Evolutionary conservation across 2,113 vertebrate species (phyloP).

Genomic region (Osmerus eperlanus): DNA sequence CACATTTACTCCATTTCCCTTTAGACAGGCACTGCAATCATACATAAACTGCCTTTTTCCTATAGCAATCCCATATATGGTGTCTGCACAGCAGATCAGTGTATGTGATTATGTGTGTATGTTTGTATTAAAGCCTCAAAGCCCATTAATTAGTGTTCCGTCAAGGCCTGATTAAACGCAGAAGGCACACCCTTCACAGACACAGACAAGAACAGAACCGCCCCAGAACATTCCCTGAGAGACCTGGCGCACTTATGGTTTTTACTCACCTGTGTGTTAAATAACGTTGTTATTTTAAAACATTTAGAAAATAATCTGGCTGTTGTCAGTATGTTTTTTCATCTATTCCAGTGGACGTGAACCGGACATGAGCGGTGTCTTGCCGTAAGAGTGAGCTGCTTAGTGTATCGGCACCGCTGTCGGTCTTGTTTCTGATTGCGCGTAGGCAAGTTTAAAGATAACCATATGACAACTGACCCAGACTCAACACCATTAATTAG

Average conservation of each 20-base stretch:
- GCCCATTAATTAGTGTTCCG: constrained; percentile 8
- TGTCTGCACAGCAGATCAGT: too few species aligned
- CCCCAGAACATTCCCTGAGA: constrained; percentile 30
- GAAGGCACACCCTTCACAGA: constrained; percentile 3
- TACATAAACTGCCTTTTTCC: too few species aligned
- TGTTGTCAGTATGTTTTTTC: constrained; percentile 52
- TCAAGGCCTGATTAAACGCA: constrained; percentile 5
- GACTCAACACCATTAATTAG: constrained; percentile 67
- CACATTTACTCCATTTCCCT: too few species aligned
- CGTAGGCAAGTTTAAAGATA: constrained; percentile 69
- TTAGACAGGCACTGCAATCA: too few species aligned
- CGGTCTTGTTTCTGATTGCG: constrained; percentile 71
- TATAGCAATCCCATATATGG: too few species aligned
- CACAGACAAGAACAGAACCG: constrained; percentile 24
- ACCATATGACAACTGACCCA: constrained; percentile 72
- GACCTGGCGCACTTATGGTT: constrained; percentile 14
- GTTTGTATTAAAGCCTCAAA: too few species aligned
- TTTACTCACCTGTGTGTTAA: constrained; percentile 58
- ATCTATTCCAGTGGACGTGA: constrained; percentile 51
- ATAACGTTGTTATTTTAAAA: constrained; percentile 48
- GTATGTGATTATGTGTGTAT: too few species aligned
- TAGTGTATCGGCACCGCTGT: constrained; percentile 51
- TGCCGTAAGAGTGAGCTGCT: constrained; percentile 49
- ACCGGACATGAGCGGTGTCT: constrained; percentile 30
- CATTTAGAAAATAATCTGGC: constrained; percentile 62